A percentile compares a stretch with the other conserved stretches of the same genome.
These are phyloP conservation scores for Acleris holmiana DNA, from an alignment of 2,888 invertebrate species.

Conservation along the genomic window DNA sequence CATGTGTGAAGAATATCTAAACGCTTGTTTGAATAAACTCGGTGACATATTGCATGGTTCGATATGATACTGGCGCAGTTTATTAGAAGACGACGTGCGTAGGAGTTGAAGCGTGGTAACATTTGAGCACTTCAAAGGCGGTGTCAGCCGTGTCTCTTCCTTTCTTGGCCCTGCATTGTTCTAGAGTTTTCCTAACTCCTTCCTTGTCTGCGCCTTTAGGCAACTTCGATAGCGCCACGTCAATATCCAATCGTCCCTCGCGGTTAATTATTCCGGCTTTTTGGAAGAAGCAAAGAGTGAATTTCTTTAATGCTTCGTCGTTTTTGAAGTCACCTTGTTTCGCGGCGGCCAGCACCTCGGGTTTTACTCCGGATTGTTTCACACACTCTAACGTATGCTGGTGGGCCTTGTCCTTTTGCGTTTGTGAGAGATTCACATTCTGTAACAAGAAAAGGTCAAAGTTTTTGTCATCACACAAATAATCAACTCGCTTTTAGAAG, in stretches of 20 bases:
- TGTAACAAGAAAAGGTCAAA: conserved; percentile 42
- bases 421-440: conserved; percentile 58
- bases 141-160: conserved; percentile 53
- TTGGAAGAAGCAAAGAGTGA: conserved; percentile 59
- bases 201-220: conserved; percentile 46
- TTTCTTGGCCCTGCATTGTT: conserved; percentile 48
- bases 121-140: conserved; percentile 53
- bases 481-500: no score
- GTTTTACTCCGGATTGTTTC: conserved; percentile 64
- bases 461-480: no score
- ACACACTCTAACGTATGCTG: conserved; percentile 59
- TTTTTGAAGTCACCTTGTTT: conserved; percentile 56
- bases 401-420: conserved; percentile 61
- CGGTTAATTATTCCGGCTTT: conserved; percentile 50
- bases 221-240: conserved; percentile 51
- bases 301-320: conserved; percentile 57
- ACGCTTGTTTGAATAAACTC: not conserved
- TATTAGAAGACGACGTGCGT: conserved; percentile 52
- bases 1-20: not conserved
- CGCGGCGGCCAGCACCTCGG: conserved; percentile 58
- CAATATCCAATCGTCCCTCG: conserved; percentile 57
- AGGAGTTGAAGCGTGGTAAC: conserved; percentile 57
- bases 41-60: not conserved
- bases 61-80: not conserved
- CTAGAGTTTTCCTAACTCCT: conserved; percentile 50